phyloP scores from a whole-genome alignment of 2,888 invertebrate genomes.

The Phengaris arion region DNA sequence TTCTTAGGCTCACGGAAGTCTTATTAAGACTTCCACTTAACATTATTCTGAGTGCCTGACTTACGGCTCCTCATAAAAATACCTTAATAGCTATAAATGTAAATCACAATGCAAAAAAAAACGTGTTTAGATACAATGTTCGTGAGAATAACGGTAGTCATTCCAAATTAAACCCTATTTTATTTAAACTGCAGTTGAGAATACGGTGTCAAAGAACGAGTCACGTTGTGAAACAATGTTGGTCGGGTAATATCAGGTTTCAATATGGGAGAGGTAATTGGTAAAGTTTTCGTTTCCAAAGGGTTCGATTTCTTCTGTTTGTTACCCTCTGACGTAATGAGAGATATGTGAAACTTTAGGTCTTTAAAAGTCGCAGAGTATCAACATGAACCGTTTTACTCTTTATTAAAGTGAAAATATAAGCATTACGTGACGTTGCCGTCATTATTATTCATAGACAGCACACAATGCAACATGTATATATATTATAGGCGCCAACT shows the following conservation, averaged over 20 bases:
- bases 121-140: conserved; percentile 25
- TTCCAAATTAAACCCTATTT: background rate
- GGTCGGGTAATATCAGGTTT: conserved; percentile 43
- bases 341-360: conserved; percentile 2
- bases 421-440: too few species aligned
- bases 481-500: too few species aligned
- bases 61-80: conserved; percentile 15
- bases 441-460: too few species aligned
- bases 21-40: background rate
- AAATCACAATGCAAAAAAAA: conserved; percentile 15
- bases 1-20: too few species aligned
- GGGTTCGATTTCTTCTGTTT: conserved; percentile 37
- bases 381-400: background rate
- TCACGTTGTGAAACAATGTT: conserved; percentile 24
- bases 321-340: conserved; percentile 6
- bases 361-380: background rate
- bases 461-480: too few species aligned
- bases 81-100: conserved; percentile 1
- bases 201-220: background rate
- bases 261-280: conserved; percentile 46
- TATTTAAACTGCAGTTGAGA: background rate
- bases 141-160: background rate
- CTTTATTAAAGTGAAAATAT: too few species aligned
- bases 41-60: background rate
- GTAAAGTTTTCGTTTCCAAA: conserved; percentile 46